Evolutionary conservation across 2,888 invertebrate species (phyloP), one percentile per base, ranked within the genome.

Genomic region (Epinotia nisella): DNA sequence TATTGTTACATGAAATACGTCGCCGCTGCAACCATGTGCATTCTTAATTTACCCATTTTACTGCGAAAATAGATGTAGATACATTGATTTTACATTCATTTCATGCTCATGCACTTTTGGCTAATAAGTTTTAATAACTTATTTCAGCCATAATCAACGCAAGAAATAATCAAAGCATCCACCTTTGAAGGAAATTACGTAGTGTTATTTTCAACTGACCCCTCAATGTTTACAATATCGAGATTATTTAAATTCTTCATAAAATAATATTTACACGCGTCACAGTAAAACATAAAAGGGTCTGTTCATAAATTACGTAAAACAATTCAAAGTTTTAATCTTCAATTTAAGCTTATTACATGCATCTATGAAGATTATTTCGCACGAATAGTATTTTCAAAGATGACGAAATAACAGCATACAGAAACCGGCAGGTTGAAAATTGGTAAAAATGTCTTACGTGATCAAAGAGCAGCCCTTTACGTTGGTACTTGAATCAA

Each of bases 1-100:
- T 80, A 80, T n/a, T 82, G 75, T 82, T 81, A 80, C 75, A 76
- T 79, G 79, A 76, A 77, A 74, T 61, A 70, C 81, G 80, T 79
- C 86, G 85, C 84, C 85, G 82, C 81, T 81, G 72, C 53, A 75
- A 74, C 73, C 56, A 35, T 66, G 15, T 7, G 10, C 39, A 29
- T 11, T 21, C 45, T 49, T 7, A 35, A 7, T 49, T n/a, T 24
- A 24, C 21, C 21, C 1, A 24, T 24, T 24, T 49, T 7, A n/a
- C 49, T 49, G n/a, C n/a, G 49, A 49, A 49, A n/a, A n/a, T n/a
- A 49, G n/a, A n/a, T n/a, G n/a, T n/a, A n/a, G 49, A 49, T 1
- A 3, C 49, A 45, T 45, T 49, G 45, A 49, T 49, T 49, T 5
- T 49, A n/a, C 45, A n/a, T n/a, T 13, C n/a, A 7, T 49, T 13